Conservation (phyloP, 2,113 vertebrate species). For the Mesitornis unicolor region DNA sequence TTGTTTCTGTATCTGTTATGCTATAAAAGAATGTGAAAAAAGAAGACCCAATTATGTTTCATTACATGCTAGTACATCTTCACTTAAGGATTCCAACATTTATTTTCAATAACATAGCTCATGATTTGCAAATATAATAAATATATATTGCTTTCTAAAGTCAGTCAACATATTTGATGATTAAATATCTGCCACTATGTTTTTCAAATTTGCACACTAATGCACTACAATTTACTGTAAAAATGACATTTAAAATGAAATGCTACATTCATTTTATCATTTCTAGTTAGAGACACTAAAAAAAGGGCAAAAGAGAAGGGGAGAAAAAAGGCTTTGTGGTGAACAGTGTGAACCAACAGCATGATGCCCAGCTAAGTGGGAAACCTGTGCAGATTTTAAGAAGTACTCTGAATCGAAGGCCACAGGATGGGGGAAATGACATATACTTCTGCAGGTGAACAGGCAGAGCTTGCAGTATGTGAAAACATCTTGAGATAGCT, state of each 20-base stretch:
- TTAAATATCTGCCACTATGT: not conserved
- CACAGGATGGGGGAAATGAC: not conserved
- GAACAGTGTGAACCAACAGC: not conserved
- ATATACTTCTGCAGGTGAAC: not conserved
- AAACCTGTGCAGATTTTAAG: not conserved
- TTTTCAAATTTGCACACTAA: not conserved
- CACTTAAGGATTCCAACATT: not conserved
- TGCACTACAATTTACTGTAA: not conserved
- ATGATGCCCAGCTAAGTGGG: not conserved
- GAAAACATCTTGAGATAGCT: not conserved
- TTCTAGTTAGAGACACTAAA: not conserved
- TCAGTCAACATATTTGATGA: not conserved
- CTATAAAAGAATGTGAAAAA: not conserved
- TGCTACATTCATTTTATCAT: not conserved
- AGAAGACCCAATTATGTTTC: not conserved
- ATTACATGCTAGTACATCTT: not conserved
- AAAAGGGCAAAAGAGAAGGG: not conserved
- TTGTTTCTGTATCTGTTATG: not conserved
- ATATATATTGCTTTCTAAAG: not conserved
- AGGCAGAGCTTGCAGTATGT: not conserved
- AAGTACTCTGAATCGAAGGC: not conserved
- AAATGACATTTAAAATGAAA: not conserved
- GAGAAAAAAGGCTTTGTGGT: not conserved
- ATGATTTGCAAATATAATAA: not conserved
- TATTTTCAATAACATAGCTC: not conserved